Evolutionary conservation across 2,888 invertebrate species (phyloP), one percentile per base, ranked within the genome.

Genomic region (Phytoseiulus persimilis): DNA sequence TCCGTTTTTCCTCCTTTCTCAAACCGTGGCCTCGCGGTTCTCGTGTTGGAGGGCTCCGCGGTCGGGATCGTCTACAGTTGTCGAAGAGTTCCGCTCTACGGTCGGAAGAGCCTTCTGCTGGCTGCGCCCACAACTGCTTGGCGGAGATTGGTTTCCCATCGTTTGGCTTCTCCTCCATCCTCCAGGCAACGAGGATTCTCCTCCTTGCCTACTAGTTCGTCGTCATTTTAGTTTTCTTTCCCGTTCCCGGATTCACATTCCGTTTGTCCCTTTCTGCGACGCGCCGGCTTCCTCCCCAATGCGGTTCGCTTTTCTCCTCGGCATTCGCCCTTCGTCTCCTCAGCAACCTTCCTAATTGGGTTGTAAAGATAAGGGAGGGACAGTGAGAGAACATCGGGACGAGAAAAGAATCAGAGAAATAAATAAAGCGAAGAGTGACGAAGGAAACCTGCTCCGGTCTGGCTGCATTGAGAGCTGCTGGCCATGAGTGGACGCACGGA

Each of bases 301-400:
- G 1, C 65, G 11, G 18, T 65, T 65, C 23, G 5, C 65, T 65
- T 65, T 28, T 28, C 18, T 65, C 65, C 65, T 23, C 1, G 18
- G 2, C 65, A 6, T 23, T 2, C 28, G 5, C 18, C 28, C 65
- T 23, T 28, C 65, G 65, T 11, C 23, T 65, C 23, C 65, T 65
- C 65, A 28, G 32, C 87, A 45, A 87, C 87, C 32, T 39, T 45
- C 87, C 87, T 87, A 87, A 87, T 87, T 87, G 87, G 87, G 87
- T 45, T 87, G 87, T 87, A 87, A 87, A 87, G 87, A 87, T 87
- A 39, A 45, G 45, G 33, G 33, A 39, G n/a, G 45, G 32, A 87
- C 32, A 33, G 31, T n/a, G 33, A 32, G 87, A 87, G 33, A 87
- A 32, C 33, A 87, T 65, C 65, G 9, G 65, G 9, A 39, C 39